A percentile compares a stretch with the other conserved stretches of the same genome.
Evolutionary conservation across 2,113 vertebrate genomes (phyloP).

Genomic region (Pseudorasbora parva): DNA sequence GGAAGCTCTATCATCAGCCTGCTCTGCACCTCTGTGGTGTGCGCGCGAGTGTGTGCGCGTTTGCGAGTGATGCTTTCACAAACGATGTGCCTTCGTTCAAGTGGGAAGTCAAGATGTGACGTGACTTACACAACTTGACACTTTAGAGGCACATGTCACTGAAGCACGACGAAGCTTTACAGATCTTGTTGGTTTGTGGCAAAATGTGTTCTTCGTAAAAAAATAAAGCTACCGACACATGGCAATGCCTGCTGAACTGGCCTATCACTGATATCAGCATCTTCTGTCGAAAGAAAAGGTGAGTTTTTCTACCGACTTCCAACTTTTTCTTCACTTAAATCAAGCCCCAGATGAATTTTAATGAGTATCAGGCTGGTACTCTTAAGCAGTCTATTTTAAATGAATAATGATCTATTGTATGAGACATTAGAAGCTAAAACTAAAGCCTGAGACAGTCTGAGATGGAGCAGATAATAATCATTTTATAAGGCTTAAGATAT

Average conservation of each 20-base stretch:
- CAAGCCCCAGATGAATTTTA: not conserved
- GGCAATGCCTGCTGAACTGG: not conserved
- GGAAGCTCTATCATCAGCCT: conserved; percentile 71
- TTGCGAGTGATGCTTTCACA: conserved; percentile 10
- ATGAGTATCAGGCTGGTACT: not conserved
- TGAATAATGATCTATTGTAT: not conserved
- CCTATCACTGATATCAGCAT: conserved; percentile 14
- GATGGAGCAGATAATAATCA: not conserved
- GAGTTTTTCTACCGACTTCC: not conserved
- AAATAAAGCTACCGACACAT: not conserved
- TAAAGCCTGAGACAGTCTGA: not conserved
- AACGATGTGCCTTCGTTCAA: conserved; percentile 24
- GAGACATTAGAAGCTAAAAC: not conserved
- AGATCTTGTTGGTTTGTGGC: not conserved
- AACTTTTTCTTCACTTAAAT: not conserved
- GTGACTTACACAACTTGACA: not conserved
- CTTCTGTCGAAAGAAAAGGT: conserved; percentile 29
- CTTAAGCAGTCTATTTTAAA: not conserved
- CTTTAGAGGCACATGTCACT: not conserved
- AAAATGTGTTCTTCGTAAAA: conserved; percentile 17
- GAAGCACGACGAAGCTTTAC: not conserved
- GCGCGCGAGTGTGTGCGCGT: not conserved
- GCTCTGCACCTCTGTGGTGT: conserved; percentile 52
- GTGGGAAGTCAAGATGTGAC: conserved; percentile 35
- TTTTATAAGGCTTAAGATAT: not conserved